Conservation (phyloP, 2,113 vertebrate species). For the Ovibos moschatus region DNA sequence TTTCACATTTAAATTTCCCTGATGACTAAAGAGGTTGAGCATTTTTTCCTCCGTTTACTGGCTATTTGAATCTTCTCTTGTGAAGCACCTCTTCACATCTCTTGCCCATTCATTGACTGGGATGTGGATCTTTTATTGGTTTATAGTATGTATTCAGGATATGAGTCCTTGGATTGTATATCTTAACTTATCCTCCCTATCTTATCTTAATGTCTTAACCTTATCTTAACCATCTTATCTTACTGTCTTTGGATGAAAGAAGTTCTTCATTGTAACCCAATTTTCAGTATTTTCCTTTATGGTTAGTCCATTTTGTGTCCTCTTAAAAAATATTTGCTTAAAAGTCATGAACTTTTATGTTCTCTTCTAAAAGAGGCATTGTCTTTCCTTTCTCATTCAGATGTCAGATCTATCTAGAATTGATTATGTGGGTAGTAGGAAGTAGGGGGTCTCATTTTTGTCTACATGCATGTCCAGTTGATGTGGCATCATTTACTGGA, state of each 20-base stretch:
- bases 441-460: neutral
- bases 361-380: neutral
- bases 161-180: neutral
- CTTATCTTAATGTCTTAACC: too few species aligned
- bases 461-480: neutral
- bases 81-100: neutral
- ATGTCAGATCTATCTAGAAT: neutral
- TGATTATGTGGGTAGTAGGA: neutral
- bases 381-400: neutral
- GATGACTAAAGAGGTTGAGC: neutral
- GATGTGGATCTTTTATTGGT: neutral
- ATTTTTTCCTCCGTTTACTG: neutral
- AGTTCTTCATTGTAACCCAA: neutral
- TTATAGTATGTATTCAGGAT: neutral
- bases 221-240: neutral
- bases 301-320: neutral
- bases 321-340: neutral
- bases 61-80: neutral
- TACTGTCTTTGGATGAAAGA: neutral
- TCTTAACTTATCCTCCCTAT: neutral
- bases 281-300: neutral
- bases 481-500: neutral
- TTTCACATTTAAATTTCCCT: neutral
- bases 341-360: neutral
- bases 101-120: neutral